These are phyloP conservation scores for Cyanistes caeruleus DNA, from an alignment of 2,113 vertebrate genomes.

Conservation along the genomic window DNA sequence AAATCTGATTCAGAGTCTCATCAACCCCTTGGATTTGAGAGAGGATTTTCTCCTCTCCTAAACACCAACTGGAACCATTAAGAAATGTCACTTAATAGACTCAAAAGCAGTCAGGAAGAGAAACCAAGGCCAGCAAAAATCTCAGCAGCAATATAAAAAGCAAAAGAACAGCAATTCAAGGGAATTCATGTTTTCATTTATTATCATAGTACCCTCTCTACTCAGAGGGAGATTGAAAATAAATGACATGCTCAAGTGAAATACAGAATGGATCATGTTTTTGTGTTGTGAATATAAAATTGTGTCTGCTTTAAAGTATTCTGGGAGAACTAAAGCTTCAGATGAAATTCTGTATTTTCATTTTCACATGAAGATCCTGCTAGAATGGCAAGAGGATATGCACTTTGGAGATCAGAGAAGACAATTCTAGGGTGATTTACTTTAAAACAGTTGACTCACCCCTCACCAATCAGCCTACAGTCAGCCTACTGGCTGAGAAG, in stretches of 20 bases:
- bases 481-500: neutral
- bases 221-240: conserved; percentile 47
- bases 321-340: neutral
- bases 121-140: neutral
- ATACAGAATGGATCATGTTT: conserved; percentile 45
- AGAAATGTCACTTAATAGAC: neutral
- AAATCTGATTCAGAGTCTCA: neutral
- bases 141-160: conserved; percentile 34
- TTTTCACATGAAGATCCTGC: neutral
- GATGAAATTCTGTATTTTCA: neutral
- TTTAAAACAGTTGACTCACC: neutral
- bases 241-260: conserved; percentile 41
- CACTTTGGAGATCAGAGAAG: neutral
- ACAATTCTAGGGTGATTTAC: neutral
- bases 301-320: neutral
- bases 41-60: neutral
- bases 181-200: conserved; percentile 67
- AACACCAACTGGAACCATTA: neutral
- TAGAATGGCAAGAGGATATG: neutral
- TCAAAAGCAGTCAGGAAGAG: neutral
- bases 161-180: conserved; percentile 32
- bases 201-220: conserved; percentile 31
- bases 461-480: neutral
- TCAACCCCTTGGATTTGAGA: neutral
- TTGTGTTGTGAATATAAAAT: conserved; percentile 50